phyloP scores from a whole-genome alignment of 2,888 invertebrate species.

The Synergus umbraculus region DNA sequence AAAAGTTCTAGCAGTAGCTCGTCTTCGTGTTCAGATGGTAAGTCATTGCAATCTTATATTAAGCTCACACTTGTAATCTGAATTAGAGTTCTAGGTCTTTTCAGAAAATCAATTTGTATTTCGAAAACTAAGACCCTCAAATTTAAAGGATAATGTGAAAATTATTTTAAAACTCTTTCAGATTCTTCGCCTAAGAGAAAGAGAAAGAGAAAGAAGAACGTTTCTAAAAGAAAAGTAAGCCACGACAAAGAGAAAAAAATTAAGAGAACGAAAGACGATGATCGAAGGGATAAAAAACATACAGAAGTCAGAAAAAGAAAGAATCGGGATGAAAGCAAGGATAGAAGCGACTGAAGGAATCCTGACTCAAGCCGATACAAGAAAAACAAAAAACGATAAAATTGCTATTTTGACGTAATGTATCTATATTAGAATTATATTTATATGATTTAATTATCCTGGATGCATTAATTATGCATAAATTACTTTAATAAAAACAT shows the following conservation, averaged over 20 bases:
- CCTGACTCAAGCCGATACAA: neutral
- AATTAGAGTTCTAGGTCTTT: neutral
- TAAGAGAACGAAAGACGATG: neutral
- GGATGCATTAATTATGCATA: too few species aligned
- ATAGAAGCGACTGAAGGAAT: neutral
- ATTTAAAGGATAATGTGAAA: neutral
- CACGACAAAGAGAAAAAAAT: neutral
- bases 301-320: neutral
- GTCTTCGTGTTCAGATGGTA: constrained; percentile 47
- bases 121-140: neutral
- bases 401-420: neutral
- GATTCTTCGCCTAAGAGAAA: constrained; percentile 49
- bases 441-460: neutral
- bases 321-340: neutral
- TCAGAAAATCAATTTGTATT: neutral
- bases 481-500: too few species aligned
- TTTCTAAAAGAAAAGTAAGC: constrained; percentile 18
- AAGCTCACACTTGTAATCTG: neutral
- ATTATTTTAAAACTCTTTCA: constrained; percentile 39
- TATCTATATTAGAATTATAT: neutral
- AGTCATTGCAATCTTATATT: neutral
- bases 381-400: neutral
- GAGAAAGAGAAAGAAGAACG: constrained; percentile 40
- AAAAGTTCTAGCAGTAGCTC: constrained; percentile 63
- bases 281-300: neutral